A percentile compares a stretch with the other conserved stretches of the same genome.
These are phyloP conservation scores for Coregonus sp. DNA, from an alignment of 2,797 vertebrate species.

Conservation along the genomic window DNA sequence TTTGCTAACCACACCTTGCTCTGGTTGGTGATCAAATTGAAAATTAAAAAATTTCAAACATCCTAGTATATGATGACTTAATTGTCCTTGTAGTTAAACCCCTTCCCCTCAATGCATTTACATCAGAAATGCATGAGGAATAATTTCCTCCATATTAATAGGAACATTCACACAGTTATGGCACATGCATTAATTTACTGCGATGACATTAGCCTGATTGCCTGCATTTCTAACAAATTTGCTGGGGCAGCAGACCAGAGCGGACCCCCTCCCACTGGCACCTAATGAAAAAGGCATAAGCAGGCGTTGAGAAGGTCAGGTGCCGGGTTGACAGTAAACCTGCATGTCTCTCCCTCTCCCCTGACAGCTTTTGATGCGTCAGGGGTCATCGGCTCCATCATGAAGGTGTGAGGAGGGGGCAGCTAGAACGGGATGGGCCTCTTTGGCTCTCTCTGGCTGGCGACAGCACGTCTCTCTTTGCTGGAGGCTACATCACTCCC, in stretches of 20 bases:
- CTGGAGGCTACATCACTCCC: conserved; percentile 7
- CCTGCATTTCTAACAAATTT: conserved; percentile 63
- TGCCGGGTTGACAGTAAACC: conserved; percentile 50
- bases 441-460: conserved; percentile 35
- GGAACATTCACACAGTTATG: conserved; percentile 48
- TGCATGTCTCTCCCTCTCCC: conserved; percentile 44
- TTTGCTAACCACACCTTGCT: not conserved
- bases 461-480: no score
- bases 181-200: conserved; percentile 68
- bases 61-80: conserved; percentile 48
- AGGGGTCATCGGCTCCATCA: conserved; percentile 63
- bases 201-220: conserved; percentile 70
- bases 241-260: conserved; percentile 41
- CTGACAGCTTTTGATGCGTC: conserved; percentile 74
- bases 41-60: not conserved
- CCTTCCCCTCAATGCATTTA: conserved; percentile 30
- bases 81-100: conserved; percentile 61
- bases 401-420: conserved; percentile 46
- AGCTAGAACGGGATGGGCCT: conserved; percentile 44
- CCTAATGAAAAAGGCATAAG: conserved; percentile 73
- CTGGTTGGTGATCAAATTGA: not conserved
- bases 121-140: conserved; percentile 61
- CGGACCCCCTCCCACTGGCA: conserved; percentile 45
- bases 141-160: conserved; percentile 55
- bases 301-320: conserved; percentile 62